A percentile compares a stretch with the other conserved stretches of the same genome.
Evolutionary conservation across 2,797 vertebrate species (phyloP).

Genomic region (Huso huso): DNA sequence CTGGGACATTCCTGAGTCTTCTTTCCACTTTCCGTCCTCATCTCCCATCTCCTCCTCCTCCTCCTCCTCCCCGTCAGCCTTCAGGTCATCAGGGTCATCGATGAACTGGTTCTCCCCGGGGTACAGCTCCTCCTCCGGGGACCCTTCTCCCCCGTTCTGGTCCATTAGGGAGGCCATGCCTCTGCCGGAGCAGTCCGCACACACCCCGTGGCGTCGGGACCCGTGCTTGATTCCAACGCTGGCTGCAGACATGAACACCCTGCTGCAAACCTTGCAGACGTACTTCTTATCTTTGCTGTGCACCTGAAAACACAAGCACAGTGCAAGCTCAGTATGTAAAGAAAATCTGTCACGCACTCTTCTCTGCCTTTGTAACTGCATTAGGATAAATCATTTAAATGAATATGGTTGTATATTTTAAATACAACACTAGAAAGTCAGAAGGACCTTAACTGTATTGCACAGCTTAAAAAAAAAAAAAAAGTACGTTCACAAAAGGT

Average conservation of each 20-base stretch:
- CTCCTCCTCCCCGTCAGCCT: slow-evolving; percentile 59
- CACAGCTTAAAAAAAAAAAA: background rate
- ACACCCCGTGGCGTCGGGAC: slow-evolving; percentile 88
- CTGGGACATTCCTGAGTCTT: slow-evolving; percentile 68
- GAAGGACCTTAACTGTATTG: no score
- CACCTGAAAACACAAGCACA: slow-evolving; percentile 55
- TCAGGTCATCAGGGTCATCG: slow-evolving; percentile 74
- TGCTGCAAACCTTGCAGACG: slow-evolving; percentile 92
- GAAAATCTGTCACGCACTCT: background rate
- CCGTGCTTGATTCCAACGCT: slow-evolving; percentile 96
- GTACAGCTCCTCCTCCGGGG: slow-evolving; percentile 80
- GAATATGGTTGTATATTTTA: no score
- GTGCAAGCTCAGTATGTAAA: slow-evolving; percentile 1
- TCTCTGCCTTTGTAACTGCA: slow-evolving; percentile 5
- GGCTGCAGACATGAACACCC: slow-evolving; percentile 94
- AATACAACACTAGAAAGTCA: no score
- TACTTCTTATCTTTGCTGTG: slow-evolving; percentile 99
- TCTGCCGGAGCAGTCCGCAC: slow-evolving; percentile 80
- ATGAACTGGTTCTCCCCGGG: slow-evolving; percentile 61
- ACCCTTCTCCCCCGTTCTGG: slow-evolving; percentile 70
- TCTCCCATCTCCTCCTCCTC: slow-evolving; percentile 73
- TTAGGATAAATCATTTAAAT: background rate
- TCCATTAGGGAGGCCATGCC: slow-evolving; percentile 71
- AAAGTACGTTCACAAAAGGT: slow-evolving; percentile 1
- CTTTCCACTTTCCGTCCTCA: slow-evolving; percentile 82